Conservation (phyloP, 2,113 vertebrate genomes). For the Chaetodon auriga region DNA sequence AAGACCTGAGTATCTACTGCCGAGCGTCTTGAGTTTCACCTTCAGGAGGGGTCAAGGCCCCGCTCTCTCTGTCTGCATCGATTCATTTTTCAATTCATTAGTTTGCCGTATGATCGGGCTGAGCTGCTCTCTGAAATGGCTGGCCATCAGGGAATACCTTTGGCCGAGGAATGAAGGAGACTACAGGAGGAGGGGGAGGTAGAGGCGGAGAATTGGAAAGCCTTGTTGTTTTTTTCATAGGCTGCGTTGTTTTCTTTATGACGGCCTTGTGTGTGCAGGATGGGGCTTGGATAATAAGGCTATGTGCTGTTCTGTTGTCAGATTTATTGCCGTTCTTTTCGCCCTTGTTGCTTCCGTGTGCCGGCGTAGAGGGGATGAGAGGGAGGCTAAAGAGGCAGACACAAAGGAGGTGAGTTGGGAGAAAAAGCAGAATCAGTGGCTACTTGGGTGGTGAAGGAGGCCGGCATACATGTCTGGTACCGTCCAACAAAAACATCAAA, state of each 20-base stretch:
- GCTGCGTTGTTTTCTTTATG: constrained; percentile 75
- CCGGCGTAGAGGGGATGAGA: constrained; percentile 43
- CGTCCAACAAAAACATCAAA: constrained; percentile 71
- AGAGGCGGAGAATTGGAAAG: constrained; percentile 68
- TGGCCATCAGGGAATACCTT: constrained; percentile 82
- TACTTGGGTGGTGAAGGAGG: constrained; percentile 65
- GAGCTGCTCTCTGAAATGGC: constrained; percentile 83
- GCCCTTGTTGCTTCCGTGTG: constrained; percentile 75
- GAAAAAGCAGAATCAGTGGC: constrained; percentile 59
- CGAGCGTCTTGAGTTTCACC: constrained; percentile 82
- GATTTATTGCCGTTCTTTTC: constrained; percentile 83
- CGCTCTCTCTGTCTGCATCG: constrained; percentile 81
- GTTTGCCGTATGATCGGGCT: constrained; percentile 83
- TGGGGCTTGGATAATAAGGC: constrained; percentile 75
- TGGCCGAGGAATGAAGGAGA: constrained; percentile 76
- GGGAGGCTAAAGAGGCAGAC: constrained; percentile 70
- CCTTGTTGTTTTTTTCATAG: constrained; percentile 71
- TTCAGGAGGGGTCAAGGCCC: constrained; percentile 84
- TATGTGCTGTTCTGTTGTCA: constrained; percentile 83
- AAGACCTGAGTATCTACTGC: constrained; percentile 81
- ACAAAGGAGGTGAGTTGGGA: constrained; percentile 71
- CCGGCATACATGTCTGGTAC: constrained; percentile 55
- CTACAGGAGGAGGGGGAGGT: constrained; percentile 66
- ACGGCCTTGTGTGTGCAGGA: constrained; percentile 74
- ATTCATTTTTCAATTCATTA: constrained; percentile 88